These are phyloP conservation scores for Netelia melanura DNA, from an alignment of 2,888 invertebrate species.

Conservation along the genomic window DNA sequence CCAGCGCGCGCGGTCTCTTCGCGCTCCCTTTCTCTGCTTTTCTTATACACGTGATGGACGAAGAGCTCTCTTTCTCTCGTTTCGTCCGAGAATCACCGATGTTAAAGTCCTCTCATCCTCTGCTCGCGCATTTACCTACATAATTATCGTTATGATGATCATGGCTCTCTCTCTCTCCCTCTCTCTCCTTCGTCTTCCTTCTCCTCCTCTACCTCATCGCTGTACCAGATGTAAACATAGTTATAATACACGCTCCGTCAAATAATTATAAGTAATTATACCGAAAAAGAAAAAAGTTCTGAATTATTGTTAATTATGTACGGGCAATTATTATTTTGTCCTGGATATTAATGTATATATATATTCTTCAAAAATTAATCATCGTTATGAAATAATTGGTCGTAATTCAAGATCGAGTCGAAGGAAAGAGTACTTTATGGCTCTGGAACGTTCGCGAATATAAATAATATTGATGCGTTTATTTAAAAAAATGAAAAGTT, in stretches of 20 bases:
- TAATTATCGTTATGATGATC: conserved; percentile 83
- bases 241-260: conserved; percentile 1
- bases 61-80: conserved; percentile 19
- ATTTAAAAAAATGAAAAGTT: no score
- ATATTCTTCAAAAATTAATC: no score
- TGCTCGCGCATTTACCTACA: conserved; percentile 81
- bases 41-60: conserved; percentile 4
- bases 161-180: conserved; percentile 73
- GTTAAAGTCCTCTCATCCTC: conserved; percentile 54
- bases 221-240: conserved; percentile 16
- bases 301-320: conserved; percentile 27
- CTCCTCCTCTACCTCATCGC: no score
- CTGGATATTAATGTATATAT: no score
- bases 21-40: conserved; percentile 16
- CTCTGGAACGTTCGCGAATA: no score
- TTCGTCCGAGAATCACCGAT: conserved; percentile 57
- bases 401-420: no score
- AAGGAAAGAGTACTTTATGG: no score
- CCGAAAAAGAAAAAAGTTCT: conserved; percentile 19
- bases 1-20: conserved; percentile 74
- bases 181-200: conserved; percentile 3
- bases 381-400: no score
- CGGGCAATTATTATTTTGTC: no score
- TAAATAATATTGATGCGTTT: no score
- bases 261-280: conserved; percentile 45